Evolutionary conservation across 2,113 vertebrate species (phyloP), one percentile per base, ranked within the genome.

Genomic region (Redunca redunca): DNA sequence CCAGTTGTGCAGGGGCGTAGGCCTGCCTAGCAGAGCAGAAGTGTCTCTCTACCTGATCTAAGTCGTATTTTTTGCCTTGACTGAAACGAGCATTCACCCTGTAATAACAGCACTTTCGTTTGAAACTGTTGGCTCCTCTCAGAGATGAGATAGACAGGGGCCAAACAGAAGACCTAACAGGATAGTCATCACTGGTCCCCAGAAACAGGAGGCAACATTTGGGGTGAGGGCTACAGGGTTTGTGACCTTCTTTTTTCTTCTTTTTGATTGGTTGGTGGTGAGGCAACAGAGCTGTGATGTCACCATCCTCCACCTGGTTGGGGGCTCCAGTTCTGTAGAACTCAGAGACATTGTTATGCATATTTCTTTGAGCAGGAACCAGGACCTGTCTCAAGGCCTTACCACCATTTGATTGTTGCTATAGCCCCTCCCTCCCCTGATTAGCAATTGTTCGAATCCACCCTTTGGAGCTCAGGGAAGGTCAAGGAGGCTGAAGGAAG

Each of bases 1-100:
- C 62, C 15, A 19, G 33, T 3, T n/a, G 62, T n/a, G 62, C 62
- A 67, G 4, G 62, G 33, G 16, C 0, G 0, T 67, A 67, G 33
- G 33, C 62, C 33, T n/a, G 16, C 33, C 62, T 67, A 19, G 33
- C 33, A n/a, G 33, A n/a, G 62, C 62, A n/a, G 33, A 19, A 67
- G 33, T n/a, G 16, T 67, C 62, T 67, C 62, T 67, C 62, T 67
- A n/a, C 62, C 33, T 64, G 62, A 64, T n/a, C 33, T 64, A 64
- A 64, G 33, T 8, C 1, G 16, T 9, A 17, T n/a, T 64, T 64
- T 64, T 64, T 64, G 33, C 62, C 62, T 64, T 64, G 16, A 67
- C 33, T 36, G 64, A 67, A 67, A 19, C n/a, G 17, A 67, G n/a
- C 33, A 67, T 67, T 36, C 33, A 67, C 17, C n/a, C 33, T 36